Percentiles rank a stretch among this genome's conserved stretches.
phyloP scores from a whole-genome alignment of 2,113 vertebrate genomes.

The Bubalus kerabau region DNA sequence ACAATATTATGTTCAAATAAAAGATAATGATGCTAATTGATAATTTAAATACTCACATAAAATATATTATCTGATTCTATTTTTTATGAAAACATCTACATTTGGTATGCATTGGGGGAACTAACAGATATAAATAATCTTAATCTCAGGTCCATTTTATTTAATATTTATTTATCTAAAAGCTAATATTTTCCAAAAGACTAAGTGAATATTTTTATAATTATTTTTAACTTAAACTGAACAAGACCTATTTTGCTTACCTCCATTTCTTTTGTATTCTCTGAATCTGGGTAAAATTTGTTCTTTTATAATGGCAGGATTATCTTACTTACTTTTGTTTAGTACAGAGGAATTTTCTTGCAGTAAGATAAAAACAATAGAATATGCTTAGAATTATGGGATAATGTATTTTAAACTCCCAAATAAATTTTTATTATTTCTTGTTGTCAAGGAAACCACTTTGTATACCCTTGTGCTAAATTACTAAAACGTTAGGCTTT shows the following conservation, averaged over 20 bases:
- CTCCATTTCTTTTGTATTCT: background rate
- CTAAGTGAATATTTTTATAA: background rate
- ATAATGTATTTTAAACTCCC: conserved; percentile 36
- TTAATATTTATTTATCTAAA: background rate
- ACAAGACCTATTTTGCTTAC: background rate
- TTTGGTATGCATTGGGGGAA: background rate
- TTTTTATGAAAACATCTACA: background rate
- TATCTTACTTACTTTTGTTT: background rate
- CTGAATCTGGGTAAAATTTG: background rate
- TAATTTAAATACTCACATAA: background rate
- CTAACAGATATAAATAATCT: background rate
- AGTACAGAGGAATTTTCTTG: background rate
- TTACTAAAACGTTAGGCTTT: background rate
- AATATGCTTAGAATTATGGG: background rate
- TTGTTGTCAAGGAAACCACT: conserved; percentile 13
- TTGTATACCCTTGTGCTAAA: background rate
- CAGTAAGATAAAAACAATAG: background rate
- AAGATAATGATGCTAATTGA: background rate
- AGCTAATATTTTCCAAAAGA: background rate
- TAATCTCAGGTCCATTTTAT: background rate
- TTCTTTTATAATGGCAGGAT: background rate
- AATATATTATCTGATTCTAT: background rate
- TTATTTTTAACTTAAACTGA: background rate
- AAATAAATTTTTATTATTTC: conserved; percentile 37
- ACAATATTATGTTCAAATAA: background rate